A percentile compares a stretch with the other conserved stretches of the same genome.
phyloP scores from a whole-genome alignment of 2,888 invertebrate genomes.

The Ctenicera cuprea region DNA sequence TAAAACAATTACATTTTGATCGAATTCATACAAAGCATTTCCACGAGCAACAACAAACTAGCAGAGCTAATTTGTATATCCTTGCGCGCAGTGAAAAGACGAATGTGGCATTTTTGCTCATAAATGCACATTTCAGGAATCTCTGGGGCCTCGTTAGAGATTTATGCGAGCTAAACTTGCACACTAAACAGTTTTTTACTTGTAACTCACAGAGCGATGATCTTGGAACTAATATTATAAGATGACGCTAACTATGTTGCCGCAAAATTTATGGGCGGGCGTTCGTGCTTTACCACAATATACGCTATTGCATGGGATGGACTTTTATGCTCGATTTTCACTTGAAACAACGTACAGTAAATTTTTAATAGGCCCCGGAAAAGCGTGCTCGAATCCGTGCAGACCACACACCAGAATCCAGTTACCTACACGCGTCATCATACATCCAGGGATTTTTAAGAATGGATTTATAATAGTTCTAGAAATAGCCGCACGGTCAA shows the following conservation, averaged over 20 bases:
- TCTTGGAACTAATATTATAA: constrained; percentile 52
- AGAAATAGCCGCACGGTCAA: constrained; percentile 20
- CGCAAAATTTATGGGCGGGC: constrained; percentile 41
- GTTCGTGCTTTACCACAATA: constrained; percentile 47
- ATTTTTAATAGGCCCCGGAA: constrained; percentile 19
- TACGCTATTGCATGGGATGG: constrained; percentile 18
- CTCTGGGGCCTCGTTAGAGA: constrained; percentile 46
- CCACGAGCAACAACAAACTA: neutral
- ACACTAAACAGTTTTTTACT: constrained; percentile 52
- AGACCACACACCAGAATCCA: constrained; percentile 21
- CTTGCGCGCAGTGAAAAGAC: constrained; percentile 14
- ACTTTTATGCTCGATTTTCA: constrained; percentile 30
- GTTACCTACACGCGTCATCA: neutral
- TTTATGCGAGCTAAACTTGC: constrained; percentile 48
- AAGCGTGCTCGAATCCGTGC: constrained; percentile 22
- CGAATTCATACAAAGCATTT: neutral
- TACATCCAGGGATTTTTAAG: constrained; percentile 25
- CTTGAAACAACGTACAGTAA: constrained; percentile 24
- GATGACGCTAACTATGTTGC: constrained; percentile 51
- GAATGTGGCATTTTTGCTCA: constrained; percentile 38
- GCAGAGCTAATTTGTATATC: constrained; percentile 10
- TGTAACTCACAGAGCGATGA: constrained; percentile 49
- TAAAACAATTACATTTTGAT: no score
- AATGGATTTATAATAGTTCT: constrained; percentile 18
- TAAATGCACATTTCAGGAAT: constrained; percentile 51